Evolutionary conservation across 1,140 invertebrate genomes (phyloP).

Genomic region (Rhyacophila brunnea): DNA sequence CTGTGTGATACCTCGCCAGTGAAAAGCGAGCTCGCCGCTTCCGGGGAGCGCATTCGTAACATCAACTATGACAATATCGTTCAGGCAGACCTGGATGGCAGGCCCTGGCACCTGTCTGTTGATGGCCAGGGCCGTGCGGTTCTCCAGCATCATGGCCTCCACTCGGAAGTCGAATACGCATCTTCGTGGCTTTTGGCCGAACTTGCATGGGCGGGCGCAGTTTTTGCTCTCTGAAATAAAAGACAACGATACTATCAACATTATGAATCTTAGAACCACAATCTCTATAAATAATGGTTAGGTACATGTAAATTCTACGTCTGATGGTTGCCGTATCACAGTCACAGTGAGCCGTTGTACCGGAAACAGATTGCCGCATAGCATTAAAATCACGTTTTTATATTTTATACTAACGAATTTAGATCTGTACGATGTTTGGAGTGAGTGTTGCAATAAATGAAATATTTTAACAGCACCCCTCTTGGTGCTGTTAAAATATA

Average conservation of each 20-base stretch:
- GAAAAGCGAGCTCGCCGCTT: constrained; percentile 65
- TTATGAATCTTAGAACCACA: too few relatives aligned
- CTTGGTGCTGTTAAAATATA: too few relatives aligned
- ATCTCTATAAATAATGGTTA: too few relatives aligned
- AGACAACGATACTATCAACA: background rate
- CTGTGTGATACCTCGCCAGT: constrained; percentile 78
- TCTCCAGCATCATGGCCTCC: constrained; percentile 38
- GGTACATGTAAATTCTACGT: too few relatives aligned
- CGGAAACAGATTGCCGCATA: too few relatives aligned
- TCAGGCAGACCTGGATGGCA: constrained; percentile 72
- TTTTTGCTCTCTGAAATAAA: constrained; percentile 43
- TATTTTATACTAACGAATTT: too few relatives aligned
- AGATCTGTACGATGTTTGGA: too few relatives aligned
- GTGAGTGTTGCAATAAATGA: too few relatives aligned
- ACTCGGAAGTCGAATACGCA: constrained; percentile 47
- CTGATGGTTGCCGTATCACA: too few relatives aligned
- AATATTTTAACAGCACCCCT: too few relatives aligned
- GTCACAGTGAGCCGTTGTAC: too few relatives aligned
- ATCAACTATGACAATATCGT: constrained; percentile 79
- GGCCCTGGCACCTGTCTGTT: constrained; percentile 82
- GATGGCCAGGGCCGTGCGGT: constrained; percentile 56
- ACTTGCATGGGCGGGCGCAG: constrained; percentile 51
- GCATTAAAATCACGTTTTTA: too few relatives aligned
- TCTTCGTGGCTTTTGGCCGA: constrained; percentile 48
- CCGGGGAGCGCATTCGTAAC: constrained; percentile 72